These are phyloP conservation scores for Spicauda simplicius DNA, from an alignment of 2,888 invertebrate genomes.

Conservation along the genomic window DNA sequence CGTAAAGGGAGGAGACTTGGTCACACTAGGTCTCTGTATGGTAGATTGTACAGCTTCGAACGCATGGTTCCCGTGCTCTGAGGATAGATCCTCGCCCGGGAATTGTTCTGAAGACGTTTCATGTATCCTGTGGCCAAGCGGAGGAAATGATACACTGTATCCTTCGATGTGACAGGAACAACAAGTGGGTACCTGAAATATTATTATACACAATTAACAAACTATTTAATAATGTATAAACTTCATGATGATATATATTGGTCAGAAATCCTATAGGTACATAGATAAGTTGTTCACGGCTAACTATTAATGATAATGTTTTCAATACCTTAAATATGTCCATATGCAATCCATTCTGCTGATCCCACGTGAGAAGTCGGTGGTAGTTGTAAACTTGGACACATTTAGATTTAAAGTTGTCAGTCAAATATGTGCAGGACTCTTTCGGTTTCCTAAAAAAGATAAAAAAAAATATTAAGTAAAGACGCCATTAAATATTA, in stretches of 20 bases:
- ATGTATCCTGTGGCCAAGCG: constrained; percentile 82
- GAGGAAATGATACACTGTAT: constrained; percentile 88
- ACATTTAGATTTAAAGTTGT: constrained; percentile 92
- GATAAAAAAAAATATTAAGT: background rate
- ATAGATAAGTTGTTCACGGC: too few species aligned
- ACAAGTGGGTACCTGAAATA: constrained; percentile 88
- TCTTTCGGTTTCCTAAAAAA: constrained; percentile 88
- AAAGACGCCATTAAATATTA: background rate
- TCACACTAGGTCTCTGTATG: constrained; percentile 63
- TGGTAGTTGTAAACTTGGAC: constrained; percentile 94
- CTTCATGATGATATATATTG: too few species aligned
- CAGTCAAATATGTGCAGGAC: constrained; percentile 91
- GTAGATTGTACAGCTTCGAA: constrained; percentile 76
- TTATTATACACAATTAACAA: background rate
- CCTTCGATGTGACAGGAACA: constrained; percentile 93
- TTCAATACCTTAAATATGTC: constrained; percentile 90
- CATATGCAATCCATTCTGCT: constrained; percentile 91
- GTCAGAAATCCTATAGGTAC: too few species aligned
- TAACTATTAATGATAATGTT: background rate
- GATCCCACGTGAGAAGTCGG: constrained; percentile 92
- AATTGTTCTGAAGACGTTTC: constrained; percentile 81
- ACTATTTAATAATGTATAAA: background rate
- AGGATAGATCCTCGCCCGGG: constrained; percentile 83
- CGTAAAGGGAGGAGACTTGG: constrained; percentile 65
- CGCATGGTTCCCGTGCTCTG: constrained; percentile 75